Base-by-base conservation (phyloP, 92 coral and sea anemone species). In the Hydrozoanthus gracilis region DNA sequence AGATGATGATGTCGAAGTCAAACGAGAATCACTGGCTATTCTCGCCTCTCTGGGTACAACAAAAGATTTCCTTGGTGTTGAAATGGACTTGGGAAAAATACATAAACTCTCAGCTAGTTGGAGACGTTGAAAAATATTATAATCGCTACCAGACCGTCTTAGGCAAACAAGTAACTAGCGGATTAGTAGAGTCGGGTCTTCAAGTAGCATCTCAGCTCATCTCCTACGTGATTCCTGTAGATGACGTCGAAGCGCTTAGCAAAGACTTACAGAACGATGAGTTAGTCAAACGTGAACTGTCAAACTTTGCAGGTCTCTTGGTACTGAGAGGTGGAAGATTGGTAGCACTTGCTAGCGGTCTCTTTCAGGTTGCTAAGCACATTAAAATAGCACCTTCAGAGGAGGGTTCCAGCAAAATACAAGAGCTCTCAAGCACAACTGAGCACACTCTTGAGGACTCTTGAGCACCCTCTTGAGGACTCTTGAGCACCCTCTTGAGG, bases 291-390 rank as follows among this genome's bases (percentile, higher is more conserved):
- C 92, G 87, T 72, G 92, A 89, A 86, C 87, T 89, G 44, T 85
- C 89, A 71, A 86, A 89, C 76, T 71, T 73, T 71, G 89, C 92
- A 39, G 90, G 92, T 64, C 88, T 82, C 66, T 73, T 90, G 78
- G 80, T 86, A 61, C 14, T 90, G 74, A 90, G 56, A 35, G 93
- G 93, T 18, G 93, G 93, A 5, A 77, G 93, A 70, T 3, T 90
- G 77, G 90, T 90, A 52, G 93, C 93, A 69, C 88, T 90, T 76
- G 88, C 88, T 52, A 90, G 93, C 83, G 90, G 71, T 5, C 88
- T 87, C 62, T 82, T 90, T 68, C 88, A 90, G 74, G 93, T 90
- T 47, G 90, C 86, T 80, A 90, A 12, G 77, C 93, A 90, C 46
- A 58, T 90, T 71, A 87, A 87, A 74, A 39, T 83, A 83, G 0